These are phyloP conservation scores for Phenganax marumi DNA, from an alignment of 92 coral and sea anemone species.

Conservation along the genomic window DNA sequence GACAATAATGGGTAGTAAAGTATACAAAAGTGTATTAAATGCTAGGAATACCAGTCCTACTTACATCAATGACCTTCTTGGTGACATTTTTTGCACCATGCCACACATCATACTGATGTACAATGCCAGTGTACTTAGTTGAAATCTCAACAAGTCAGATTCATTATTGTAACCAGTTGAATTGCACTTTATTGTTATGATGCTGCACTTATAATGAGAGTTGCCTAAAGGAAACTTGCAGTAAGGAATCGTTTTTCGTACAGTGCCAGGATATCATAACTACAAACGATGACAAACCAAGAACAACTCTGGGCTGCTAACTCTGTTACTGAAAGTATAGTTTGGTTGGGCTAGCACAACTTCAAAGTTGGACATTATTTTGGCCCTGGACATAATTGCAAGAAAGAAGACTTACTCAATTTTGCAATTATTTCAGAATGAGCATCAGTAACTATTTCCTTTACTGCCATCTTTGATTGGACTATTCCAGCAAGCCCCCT, in stretches of 20 bases:
- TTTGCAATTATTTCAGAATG: slow-evolving; percentile 39
- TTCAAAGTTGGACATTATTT: not conserved
- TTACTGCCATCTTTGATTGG: not conserved
- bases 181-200: not conserved
- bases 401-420: slow-evolving; percentile 36
- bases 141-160: not conserved
- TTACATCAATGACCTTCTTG: slow-evolving; percentile 20
- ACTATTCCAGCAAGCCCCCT: slow-evolving; percentile 28
- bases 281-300: too few relatives aligned
- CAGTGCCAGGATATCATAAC: not conserved
- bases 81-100: slow-evolving; percentile 30
- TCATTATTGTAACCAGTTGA: not conserved
- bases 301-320: too few relatives aligned
- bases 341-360: not conserved
- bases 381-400: not conserved
- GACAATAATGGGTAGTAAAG: not conserved
- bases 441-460: slow-evolving; percentile 34
- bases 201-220: not conserved
- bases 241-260: too few relatives aligned
- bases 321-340: too few relatives aligned
- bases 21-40: not conserved
- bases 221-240: too few relatives aligned
- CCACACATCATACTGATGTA: slow-evolving; percentile 23
- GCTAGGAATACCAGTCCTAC: not conserved
- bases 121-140: not conserved